These are phyloP conservation scores for Tetheella fluctuosa DNA, from an alignment of 2,888 invertebrate species.

Conservation along the genomic window DNA sequence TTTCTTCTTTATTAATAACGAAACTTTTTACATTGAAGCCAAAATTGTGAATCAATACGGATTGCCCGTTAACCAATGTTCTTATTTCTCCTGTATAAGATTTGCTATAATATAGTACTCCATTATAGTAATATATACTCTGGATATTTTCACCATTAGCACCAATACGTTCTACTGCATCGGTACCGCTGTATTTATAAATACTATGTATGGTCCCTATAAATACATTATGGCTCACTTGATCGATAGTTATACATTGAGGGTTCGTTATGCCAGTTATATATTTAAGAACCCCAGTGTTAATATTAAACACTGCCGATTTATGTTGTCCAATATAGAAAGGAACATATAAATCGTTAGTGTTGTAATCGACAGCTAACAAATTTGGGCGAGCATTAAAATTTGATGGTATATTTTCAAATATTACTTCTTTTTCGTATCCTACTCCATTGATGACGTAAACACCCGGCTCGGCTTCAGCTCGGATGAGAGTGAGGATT, in stretches of 20 bases:
- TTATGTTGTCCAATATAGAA: neutral
- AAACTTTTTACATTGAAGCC: neutral
- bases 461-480: too few relatives aligned
- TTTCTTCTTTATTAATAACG: neutral
- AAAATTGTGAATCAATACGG: neutral
- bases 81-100: neutral
- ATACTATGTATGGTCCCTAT: neutral
- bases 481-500: too few relatives aligned
- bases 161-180: neutral
- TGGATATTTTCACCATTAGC: neutral
- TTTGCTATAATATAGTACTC: neutral
- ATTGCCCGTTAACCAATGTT: neutral
- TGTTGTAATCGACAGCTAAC: neutral
- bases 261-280: neutral
- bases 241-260: constrained; percentile 1
- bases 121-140: neutral
- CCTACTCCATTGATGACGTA: too few relatives aligned
- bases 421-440: too few relatives aligned
- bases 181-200: neutral
- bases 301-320: neutral
- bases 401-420: neutral
- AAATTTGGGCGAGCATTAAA: neutral
- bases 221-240: neutral
- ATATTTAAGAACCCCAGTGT: neutral
- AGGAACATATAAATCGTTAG: neutral